phyloP scores from a whole-genome alignment of 1,140 invertebrate species.

The Micrasema longulum region DNA sequence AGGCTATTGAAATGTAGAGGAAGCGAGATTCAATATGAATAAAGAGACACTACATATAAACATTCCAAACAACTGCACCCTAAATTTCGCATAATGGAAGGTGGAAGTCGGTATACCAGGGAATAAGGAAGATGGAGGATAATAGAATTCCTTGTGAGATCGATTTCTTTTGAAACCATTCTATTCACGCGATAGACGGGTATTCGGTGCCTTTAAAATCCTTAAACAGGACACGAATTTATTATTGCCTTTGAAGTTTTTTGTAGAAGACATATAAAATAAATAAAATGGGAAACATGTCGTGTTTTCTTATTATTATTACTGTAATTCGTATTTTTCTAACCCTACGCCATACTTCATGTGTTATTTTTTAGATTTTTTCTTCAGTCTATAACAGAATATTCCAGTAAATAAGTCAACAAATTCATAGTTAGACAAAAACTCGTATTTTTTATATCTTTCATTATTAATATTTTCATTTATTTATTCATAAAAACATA shows the following conservation, averaged over 20 bases:
- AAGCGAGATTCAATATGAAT: slow-evolving; percentile 50
- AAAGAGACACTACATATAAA: slow-evolving; percentile 54
- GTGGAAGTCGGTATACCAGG: slow-evolving; percentile 22
- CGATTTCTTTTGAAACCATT: slow-evolving; percentile 40
- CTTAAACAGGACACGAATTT: slow-evolving; percentile 11
- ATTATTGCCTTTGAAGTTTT: slow-evolving; percentile 24
- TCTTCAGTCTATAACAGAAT: too few species aligned
- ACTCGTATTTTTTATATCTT: too few species aligned
- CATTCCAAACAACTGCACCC: slow-evolving; percentile 55
- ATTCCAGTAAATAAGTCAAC: too few species aligned
- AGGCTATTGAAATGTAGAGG: slow-evolving; percentile 47
- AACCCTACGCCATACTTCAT: too few species aligned
- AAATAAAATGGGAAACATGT: too few species aligned
- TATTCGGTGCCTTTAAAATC: slow-evolving; percentile 17
- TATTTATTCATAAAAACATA: too few species aligned
- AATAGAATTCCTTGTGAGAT: slow-evolving; percentile 51
- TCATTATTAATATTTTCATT: too few species aligned
- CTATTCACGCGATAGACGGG: slow-evolving; percentile 15
- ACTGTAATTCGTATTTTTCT: too few species aligned
- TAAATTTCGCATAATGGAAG: slow-evolving; percentile 50
- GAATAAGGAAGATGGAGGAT: slow-evolving; percentile 7
- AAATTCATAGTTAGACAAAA: too few species aligned
- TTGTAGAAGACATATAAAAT: neutral
- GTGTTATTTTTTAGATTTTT: too few species aligned
- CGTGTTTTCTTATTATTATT: too few species aligned